Base-by-base conservation (phyloP, 2,888 invertebrate genomes). In the Sericinus montela region DNA sequence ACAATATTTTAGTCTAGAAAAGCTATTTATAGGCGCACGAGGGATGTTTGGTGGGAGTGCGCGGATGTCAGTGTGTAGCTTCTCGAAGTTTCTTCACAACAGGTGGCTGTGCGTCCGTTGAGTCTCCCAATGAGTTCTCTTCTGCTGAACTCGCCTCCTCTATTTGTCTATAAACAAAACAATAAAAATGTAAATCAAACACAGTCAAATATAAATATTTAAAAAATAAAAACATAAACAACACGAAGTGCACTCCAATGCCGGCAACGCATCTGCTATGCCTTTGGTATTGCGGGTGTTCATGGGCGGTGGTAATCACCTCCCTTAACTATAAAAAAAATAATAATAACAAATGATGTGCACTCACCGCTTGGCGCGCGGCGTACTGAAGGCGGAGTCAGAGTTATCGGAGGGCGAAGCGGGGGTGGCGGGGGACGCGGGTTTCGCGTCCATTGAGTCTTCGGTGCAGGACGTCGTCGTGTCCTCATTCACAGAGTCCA, bases 401-500 rank as follows among this genome's bases (percentile, higher is more conserved):
- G 86, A 86, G 76, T 86, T 85, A 65, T 87, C 87, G 50, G 84
- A 83, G 65, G 53, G 84, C 80, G 38, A 82, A 75, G 67, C 88
- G 72, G 65, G 89, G 74, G 70, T 52, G 47, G 55, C 53, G 41
- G 51, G 68, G 1, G 84, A 93, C 46, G 78, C 72, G 14, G 77
- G 69, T 54, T 92, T 90, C 19, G 93, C 92, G 76, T 93, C 93
- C 79, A 93, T 77, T 38, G 94, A 94, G 77, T 94, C 94, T 74
- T 94, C 94, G 49, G 94, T 94, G 81, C 92, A 93, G 16, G 94
- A 94, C 53, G 93, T 93, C 59, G 92, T 91, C 37, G 94, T 93
- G 68, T 87, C 88, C 28, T 94, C 94, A 70, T 92, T 93, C 65
- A 93, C 92, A 51, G 92, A 89, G 58, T 92, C 91, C 45, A 85